Base-by-base conservation (phyloP, 2,888 invertebrate species). In the Nysson spinosus region DNA sequence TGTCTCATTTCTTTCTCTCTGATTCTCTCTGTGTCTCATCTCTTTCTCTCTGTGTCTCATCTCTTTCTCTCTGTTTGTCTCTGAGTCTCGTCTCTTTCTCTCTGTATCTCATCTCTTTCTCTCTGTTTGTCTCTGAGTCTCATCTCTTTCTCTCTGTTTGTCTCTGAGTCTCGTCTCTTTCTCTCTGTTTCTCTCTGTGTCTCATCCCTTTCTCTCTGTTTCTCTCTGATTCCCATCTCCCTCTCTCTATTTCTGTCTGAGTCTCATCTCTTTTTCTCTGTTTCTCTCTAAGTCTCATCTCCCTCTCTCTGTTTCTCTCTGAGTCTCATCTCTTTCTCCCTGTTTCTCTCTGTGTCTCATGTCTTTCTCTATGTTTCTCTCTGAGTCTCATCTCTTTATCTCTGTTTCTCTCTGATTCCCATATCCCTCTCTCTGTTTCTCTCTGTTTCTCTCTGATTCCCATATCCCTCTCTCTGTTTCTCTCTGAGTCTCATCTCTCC, bases 191-290 rank as follows among this genome's bases (percentile, higher is more conserved):
- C 24, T 26, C 11, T 24, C 22, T 50, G 30, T 12, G 17, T n/a
- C 11, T 35, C 14, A n/a, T 37, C 51, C 44, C 54, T 22, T 28
- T 7, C 5, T 9, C 9, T 9, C 28, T n/a, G n/a, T n/a, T n/a
- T n/a, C n/a, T n/a, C n/a, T n/a, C n/a, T n/a, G n/a, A n/a, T n/a
- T n/a, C n/a, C n/a, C n/a, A n/a, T n/a, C n/a, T n/a, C n/a, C n/a
- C 20, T 44, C 19, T 34, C 2, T 20, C 32, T 9, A 6, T 35
- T 20, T 26, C 11, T 24, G n/a, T n/a, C n/a, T n/a, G n/a, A n/a
- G n/a, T n/a, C n/a, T n/a, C n/a, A n/a, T n/a, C 22, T 50, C 35
- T 12, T 19, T n/a, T n/a, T 35, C 14, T 37, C 51, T 50, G 50
- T 9, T 11, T 9, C 28, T n/a, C n/a, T n/a, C n/a, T n/a, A n/a